A percentile compares a stretch with the other conserved stretches of the same genome.
phyloP scores from a whole-genome alignment of 2,797 vertebrate species.

The Poecilia wingei region DNA sequence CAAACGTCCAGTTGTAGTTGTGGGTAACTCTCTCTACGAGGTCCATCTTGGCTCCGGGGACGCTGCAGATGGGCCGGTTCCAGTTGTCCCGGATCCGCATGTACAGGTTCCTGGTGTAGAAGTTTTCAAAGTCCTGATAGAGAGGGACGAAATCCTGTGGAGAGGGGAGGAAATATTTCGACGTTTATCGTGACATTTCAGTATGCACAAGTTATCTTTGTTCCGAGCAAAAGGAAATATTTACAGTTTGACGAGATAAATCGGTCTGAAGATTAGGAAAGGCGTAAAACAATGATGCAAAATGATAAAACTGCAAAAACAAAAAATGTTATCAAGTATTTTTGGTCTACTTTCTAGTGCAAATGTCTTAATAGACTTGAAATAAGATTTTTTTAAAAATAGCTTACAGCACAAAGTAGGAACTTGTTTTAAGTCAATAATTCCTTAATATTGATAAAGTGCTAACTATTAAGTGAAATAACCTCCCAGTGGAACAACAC shows the following conservation, averaged over 20 bases:
- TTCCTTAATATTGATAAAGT: too few relatives aligned
- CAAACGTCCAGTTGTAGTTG: conserved; percentile 97
- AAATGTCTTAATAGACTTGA: too few relatives aligned
- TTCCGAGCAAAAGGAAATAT: conserved; percentile 1
- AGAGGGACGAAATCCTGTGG: conserved; percentile 94
- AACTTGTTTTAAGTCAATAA: too few relatives aligned
- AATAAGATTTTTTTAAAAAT: too few relatives aligned
- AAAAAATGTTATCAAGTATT: too few relatives aligned
- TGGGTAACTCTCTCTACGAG: conserved; percentile 88
- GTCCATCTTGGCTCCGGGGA: conserved; percentile 93
- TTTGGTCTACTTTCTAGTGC: too few relatives aligned
- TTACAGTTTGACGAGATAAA: not conserved
- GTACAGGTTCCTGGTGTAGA: conserved; percentile 96
- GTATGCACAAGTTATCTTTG: not conserved
- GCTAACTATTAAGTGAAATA: too few relatives aligned
- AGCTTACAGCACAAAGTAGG: too few relatives aligned
- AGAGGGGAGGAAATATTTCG: not conserved
- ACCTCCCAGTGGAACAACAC: too few relatives aligned
- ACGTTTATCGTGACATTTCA: not conserved
- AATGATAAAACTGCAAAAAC: not conserved
- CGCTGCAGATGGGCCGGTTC: conserved; percentile 94
- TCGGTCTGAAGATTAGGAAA: not conserved
- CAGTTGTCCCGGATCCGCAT: conserved; percentile 97
- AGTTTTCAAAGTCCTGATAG: conserved; percentile 98
- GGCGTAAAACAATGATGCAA: not conserved